These are phyloP conservation scores for Clarias gariepinus DNA, from an alignment of 2,113 vertebrate genomes.

Conservation along the genomic window DNA sequence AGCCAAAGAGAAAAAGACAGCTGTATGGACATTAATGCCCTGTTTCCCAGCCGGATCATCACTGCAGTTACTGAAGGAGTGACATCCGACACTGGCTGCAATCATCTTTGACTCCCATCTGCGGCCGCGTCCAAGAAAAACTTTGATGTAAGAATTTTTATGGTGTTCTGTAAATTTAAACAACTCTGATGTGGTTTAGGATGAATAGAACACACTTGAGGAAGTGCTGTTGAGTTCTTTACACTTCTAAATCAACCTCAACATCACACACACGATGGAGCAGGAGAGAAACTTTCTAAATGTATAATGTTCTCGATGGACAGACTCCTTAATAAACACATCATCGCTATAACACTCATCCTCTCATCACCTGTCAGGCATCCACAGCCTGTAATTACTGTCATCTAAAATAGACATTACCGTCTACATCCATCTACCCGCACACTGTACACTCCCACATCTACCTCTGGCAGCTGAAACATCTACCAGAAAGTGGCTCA, in stretches of 20 bases:
- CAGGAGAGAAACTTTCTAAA: not conserved
- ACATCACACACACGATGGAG: not conserved
- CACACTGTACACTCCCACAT: not conserved
- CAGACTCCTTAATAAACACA: slow-evolving; percentile 15
- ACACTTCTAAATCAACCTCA: not conserved
- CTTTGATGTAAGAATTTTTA: too few species aligned
- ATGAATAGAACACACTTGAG: too few species aligned
- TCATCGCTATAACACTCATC: not conserved
- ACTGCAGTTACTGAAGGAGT: too few species aligned
- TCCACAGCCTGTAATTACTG: not conserved
- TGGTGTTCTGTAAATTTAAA: too few species aligned
- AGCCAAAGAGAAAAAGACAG: too few species aligned
- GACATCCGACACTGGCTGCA: too few species aligned
- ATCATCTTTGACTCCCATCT: too few species aligned
- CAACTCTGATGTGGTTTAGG: too few species aligned
- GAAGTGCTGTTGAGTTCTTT: not conserved
- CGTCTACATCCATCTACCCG: not conserved
- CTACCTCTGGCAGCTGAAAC: not conserved
- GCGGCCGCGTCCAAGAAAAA: too few species aligned
- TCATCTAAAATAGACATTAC: slow-evolving; percentile 8
- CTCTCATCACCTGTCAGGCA: not conserved
- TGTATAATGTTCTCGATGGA: not conserved
- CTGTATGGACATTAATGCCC: too few species aligned
- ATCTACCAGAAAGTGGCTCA: not conserved
- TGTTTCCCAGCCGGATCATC: too few species aligned